A percentile compares a stretch with the other conserved stretches of the same genome.
These are phyloP conservation scores for Drosophila elegans DNA, from an alignment of 1,140 invertebrate genomes.

Conservation along the genomic window DNA sequence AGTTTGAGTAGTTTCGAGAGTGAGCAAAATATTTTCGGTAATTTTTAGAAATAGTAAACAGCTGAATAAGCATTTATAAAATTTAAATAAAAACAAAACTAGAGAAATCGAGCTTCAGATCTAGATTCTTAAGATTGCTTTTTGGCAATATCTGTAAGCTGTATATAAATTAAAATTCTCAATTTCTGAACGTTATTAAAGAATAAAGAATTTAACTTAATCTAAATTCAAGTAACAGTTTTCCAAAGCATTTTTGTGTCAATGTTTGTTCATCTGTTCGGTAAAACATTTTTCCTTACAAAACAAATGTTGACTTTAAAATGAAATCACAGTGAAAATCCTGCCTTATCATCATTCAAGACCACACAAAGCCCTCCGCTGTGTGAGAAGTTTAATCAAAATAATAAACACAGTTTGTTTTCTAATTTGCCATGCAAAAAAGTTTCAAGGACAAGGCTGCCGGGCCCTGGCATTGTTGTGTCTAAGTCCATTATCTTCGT, in stretches of 20 bases:
- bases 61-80: no score
- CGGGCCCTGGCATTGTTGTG: conserved; percentile 28
- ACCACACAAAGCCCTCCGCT: conserved; percentile 33
- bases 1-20: no score
- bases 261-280: background rate
- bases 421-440: conserved; percentile 57
- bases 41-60: no score
- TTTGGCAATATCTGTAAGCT: no score
- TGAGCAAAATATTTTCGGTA: no score
- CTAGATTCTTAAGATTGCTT: no score
- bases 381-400: conserved; percentile 63
- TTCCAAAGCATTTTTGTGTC: background rate
- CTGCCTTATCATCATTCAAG: conserved; percentile 47
- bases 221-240: background rate
- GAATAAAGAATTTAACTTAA: no score
- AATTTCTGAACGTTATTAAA: no score
- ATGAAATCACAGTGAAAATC: conserved; percentile 25
- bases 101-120: no score
- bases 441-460: conserved; percentile 45
- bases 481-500: conserved; percentile 49
- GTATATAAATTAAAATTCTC: no score
- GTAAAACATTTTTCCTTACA: background rate
- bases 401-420: conserved; percentile 58
- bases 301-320: conserved; percentile 27
- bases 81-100: no score